These are phyloP conservation scores for Eriocheir sinensis DNA, from an alignment of 1,140 invertebrate species.

Conservation along the genomic window DNA sequence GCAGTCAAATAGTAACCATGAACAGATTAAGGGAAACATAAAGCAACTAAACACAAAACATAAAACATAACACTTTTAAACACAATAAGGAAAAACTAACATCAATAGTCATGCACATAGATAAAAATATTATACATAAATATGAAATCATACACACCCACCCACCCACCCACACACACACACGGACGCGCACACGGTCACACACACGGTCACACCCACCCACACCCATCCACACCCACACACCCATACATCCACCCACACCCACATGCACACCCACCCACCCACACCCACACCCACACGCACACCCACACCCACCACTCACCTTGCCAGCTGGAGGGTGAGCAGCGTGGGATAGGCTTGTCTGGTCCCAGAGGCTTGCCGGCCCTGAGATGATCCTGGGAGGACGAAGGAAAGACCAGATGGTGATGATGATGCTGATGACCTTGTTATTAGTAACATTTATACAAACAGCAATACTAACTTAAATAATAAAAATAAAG, in stretches of 20 bases:
- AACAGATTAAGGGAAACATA: not conserved
- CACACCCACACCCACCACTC: constrained; percentile 8
- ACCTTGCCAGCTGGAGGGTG: constrained; percentile 67
- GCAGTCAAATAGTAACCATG: not conserved
- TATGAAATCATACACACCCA: no score
- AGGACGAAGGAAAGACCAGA: not conserved
- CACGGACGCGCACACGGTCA: constrained; percentile 1
- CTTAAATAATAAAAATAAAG: not conserved
- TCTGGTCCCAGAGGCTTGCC: not conserved
- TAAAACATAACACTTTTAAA: no score
- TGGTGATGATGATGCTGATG: no score
- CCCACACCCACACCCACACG: not conserved
- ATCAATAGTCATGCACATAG: no score
- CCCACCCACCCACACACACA: not conserved
- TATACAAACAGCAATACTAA: not conserved
- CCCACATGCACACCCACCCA: not conserved
- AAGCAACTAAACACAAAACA: no score
- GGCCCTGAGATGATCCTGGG: not conserved
- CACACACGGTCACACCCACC: no score
- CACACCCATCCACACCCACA: not conserved
- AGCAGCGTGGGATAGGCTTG: constrained; percentile 59
- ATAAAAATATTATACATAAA: no score
- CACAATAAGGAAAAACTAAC: no score
- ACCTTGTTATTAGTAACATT: no score
- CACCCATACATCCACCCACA: not conserved